A percentile compares a stretch with the other conserved stretches of the same genome.
These are phyloP conservation scores for Umimayanthus chanpuru DNA, from an alignment of 92 coral and sea anemone genomes.

Conservation along the genomic window DNA sequence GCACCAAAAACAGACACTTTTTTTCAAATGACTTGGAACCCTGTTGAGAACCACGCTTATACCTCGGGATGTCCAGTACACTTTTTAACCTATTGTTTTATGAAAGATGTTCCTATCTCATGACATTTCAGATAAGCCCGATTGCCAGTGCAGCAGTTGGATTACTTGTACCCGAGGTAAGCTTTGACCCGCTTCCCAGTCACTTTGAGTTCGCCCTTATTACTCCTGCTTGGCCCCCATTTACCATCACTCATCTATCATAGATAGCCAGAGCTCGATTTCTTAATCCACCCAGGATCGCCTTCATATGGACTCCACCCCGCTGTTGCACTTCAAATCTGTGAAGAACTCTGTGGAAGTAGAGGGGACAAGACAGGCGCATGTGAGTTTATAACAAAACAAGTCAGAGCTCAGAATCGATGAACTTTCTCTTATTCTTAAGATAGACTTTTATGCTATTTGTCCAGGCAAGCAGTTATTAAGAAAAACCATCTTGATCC, in stretches of 20 bases:
- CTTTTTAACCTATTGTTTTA: not conserved
- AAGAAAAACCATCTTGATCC: too few species aligned
- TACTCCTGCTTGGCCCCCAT: too few species aligned
- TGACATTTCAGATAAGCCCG: conserved; percentile 26
- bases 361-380: conserved; percentile 33
- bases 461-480: too few species aligned
- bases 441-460: too few species aligned
- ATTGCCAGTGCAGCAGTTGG: conserved; percentile 39
- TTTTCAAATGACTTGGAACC: too few species aligned
- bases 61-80: too few species aligned
- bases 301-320: conserved; percentile 15
- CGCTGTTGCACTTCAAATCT: conserved; percentile 19
- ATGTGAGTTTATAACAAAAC: not conserved
- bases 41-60: too few species aligned
- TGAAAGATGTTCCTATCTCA: not conserved
- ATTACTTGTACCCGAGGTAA: conserved; percentile 33
- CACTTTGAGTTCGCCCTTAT: too few species aligned
- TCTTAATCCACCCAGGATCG: not conserved
- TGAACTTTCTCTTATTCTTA: too few species aligned
- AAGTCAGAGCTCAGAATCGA: too few species aligned
- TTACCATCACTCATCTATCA: not conserved
- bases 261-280: not conserved
- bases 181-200: not conserved
- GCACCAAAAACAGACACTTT: too few species aligned
- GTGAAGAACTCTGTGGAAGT: conserved; percentile 30